Percentiles rank a stretch among this genome's conserved stretches.
Conservation (phyloP, 2,888 invertebrate species). For the Eupithecia tripunctaria region DNA sequence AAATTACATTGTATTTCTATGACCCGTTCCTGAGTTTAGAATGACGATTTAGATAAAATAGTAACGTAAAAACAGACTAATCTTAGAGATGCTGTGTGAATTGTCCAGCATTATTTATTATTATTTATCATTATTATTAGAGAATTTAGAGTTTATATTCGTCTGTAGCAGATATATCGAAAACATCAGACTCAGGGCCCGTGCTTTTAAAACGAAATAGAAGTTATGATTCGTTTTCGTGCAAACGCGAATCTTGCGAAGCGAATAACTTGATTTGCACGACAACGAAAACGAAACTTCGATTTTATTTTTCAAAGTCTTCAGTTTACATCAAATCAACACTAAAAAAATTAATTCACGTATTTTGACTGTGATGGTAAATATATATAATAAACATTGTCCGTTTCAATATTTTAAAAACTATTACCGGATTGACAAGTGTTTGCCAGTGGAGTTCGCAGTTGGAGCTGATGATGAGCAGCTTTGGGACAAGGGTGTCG, state of each 20-base stretch:
- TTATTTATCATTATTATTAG: no score
- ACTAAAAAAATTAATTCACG: not conserved
- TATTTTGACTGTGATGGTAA: not conserved
- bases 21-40: not conserved
- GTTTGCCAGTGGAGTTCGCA: slow-evolving; percentile 24
- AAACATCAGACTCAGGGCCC: not conserved
- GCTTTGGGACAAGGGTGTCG: not conserved
- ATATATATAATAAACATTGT: slow-evolving; percentile 4
- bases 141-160: not conserved
- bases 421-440: slow-evolving; percentile 18
- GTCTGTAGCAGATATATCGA: not conserved
- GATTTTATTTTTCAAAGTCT: no score
- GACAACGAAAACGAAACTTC: no score
- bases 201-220: no score
- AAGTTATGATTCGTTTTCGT: no score
- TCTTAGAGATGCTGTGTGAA: no score
- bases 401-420: slow-evolving; percentile 4
- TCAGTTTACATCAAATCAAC: not conserved
- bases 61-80: not conserved
- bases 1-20: not conserved
- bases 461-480: slow-evolving; percentile 27
- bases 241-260: no score
- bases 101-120: no score
- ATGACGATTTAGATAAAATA: not conserved
- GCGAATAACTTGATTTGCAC: no score